Evolutionary conservation across 2,797 vertebrate genomes (phyloP).

Genomic region (Enteromius unitaeniatus): DNA sequence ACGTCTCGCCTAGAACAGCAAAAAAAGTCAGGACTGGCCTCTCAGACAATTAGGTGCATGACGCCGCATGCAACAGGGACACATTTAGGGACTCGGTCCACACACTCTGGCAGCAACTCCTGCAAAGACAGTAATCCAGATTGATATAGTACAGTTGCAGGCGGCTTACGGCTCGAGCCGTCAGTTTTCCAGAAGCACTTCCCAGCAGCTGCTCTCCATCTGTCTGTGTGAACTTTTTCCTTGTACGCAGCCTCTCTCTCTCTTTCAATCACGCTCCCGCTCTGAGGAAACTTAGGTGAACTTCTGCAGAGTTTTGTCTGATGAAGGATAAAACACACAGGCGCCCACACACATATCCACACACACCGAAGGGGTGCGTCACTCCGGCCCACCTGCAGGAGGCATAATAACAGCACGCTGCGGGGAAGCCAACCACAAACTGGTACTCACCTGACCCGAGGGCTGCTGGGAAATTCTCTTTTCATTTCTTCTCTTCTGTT

Average conservation of each 20-base stretch:
- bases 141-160: constrained; percentile 48
- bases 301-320: constrained; percentile 28
- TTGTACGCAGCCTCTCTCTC: background rate
- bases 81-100: constrained; percentile 27
- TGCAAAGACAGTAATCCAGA: constrained; percentile 37
- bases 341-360: constrained; percentile 25
- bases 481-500: constrained; percentile 38
- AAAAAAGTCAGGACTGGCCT: background rate
- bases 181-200: constrained; percentile 47
- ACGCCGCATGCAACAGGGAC: constrained; percentile 1
- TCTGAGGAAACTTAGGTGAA: constrained; percentile 38
- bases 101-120: constrained; percentile 5
- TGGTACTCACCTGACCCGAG: constrained; percentile 46
- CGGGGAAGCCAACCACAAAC: constrained; percentile 33
- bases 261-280: constrained; percentile 28
- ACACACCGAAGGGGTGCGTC: constrained; percentile 12
- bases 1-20: background rate
- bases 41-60: background rate
- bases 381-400: constrained; percentile 45
- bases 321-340: constrained; percentile 40
- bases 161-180: constrained; percentile 25
- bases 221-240: constrained; percentile 38
- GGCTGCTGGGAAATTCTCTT: constrained; percentile 47
- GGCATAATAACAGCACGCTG: constrained; percentile 42
- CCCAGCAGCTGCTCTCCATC: constrained; percentile 47